Evolutionary conservation across 2,888 invertebrate genomes (phyloP).

Genomic region (Drosophila macrospina): DNA sequence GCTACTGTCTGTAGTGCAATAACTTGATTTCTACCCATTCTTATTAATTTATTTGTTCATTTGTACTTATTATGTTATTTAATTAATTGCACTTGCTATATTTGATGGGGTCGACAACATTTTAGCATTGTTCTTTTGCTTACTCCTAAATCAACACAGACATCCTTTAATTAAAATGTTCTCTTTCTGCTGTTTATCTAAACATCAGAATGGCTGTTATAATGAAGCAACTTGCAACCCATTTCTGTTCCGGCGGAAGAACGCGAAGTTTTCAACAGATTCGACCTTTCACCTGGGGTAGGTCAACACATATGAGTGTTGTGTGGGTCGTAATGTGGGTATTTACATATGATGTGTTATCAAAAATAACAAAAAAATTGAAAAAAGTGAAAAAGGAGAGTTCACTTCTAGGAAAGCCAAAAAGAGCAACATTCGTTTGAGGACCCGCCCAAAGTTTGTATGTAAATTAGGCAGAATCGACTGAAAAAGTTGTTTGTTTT

Average conservation of each 20-base stretch:
- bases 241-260: slow-evolving; percentile 58
- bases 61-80: background rate
- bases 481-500: slow-evolving; percentile 35
- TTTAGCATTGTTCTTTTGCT: slow-evolving; percentile 30
- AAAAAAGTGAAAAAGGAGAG: background rate
- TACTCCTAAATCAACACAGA: slow-evolving; percentile 31
- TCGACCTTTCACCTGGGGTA: slow-evolving; percentile 46
- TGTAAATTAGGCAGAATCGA: slow-evolving; percentile 61
- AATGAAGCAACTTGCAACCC: slow-evolving; percentile 66
- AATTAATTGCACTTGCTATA: slow-evolving; percentile 22
- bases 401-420: slow-evolving; percentile 23
- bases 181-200: slow-evolving; percentile 50
- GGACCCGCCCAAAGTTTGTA: slow-evolving; percentile 38
- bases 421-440: slow-evolving; percentile 20
- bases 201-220: slow-evolving; percentile 51
- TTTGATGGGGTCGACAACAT: background rate
- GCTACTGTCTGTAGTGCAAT: too few species aligned
- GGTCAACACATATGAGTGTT: slow-evolving; percentile 40
- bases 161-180: slow-evolving; percentile 59
- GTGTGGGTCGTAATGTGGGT: slow-evolving; percentile 17
- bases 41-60: background rate
- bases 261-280: slow-evolving; percentile 30
- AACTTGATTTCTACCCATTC: background rate
- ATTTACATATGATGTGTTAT: slow-evolving; percentile 71
- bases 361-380: slow-evolving; percentile 54